Evolutionary conservation across 23 tunicate genomes (phyloP).

Genomic region (Oikopleura dioica): DNA sequence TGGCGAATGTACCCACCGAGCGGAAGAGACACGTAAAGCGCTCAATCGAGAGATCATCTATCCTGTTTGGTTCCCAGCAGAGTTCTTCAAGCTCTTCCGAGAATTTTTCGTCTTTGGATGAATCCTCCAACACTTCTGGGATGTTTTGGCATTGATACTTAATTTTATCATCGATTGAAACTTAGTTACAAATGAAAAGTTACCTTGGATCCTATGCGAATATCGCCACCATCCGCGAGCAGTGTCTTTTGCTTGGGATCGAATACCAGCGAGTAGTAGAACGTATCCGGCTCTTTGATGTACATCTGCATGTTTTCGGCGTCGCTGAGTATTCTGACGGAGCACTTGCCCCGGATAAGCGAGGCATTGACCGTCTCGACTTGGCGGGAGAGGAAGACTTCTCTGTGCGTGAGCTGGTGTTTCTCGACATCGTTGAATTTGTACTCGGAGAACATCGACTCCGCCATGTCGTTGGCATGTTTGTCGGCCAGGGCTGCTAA

Average conservation of each 20-base stretch:
- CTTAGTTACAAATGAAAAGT: too few relatives aligned
- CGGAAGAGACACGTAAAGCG: slow-evolving; percentile 16
- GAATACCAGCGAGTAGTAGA: slow-evolving; percentile 75
- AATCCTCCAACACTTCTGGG: background rate
- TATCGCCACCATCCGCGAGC: slow-evolving; percentile 89
- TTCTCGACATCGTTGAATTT: slow-evolving; percentile 32
- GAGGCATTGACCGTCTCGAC: slow-evolving; percentile 5
- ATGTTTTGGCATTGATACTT: background rate
- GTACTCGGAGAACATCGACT: slow-evolving; percentile 33
- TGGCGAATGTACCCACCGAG: slow-evolving; percentile 96
- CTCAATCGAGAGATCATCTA: background rate
- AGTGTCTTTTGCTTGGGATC: slow-evolving; percentile 92
- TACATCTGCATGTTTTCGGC: slow-evolving; percentile 73
- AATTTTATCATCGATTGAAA: too few relatives aligned
- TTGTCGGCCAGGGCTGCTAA: slow-evolving; percentile 62
- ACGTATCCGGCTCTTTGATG: slow-evolving; percentile 51
- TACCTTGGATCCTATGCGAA: slow-evolving; percentile 62
- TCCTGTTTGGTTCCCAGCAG: background rate
- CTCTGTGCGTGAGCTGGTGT: slow-evolving; percentile 73
- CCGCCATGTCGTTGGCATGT: slow-evolving; percentile 70
- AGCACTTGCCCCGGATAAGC: slow-evolving; percentile 60
- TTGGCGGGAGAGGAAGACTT: slow-evolving; percentile 16
- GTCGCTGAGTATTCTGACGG: slow-evolving; percentile 67
- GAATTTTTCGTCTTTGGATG: background rate
- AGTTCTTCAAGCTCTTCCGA: background rate